Base-by-base conservation (phyloP, 2,888 invertebrate genomes). In the Notodonta ziczac region DNA sequence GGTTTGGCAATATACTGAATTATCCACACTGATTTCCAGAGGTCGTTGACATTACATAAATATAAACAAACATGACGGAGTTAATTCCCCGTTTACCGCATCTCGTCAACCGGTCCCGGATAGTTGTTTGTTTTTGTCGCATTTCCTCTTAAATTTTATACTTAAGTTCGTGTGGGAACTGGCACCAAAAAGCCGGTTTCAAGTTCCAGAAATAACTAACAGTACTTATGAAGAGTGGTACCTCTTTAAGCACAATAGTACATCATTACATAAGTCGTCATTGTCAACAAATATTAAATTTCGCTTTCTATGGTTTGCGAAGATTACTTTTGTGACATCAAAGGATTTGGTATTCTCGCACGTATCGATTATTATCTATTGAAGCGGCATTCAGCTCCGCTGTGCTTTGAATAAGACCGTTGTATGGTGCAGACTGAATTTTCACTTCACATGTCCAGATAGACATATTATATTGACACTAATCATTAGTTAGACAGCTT, bases 271-370 rank as follows among this genome's bases (percentile, higher is more conserved):
- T 86, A 89, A 89, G 76, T 67, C 69, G 67, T 78, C 77, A 83
- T 86, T 85, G 86, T 87, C 87, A 85, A 85, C 85, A 81, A 78
- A 81, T 77, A 79, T 80, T 79, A 81, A 81, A 84, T 85, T 82
- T 84, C 79, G 77, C 88, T 87, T 89, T 87, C 82, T 86, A 85
- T 80, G 73, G 78, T 80, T 78, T 65, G 74, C 70, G 72, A 76
- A 82, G 78, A 80, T 82, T 74, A 76, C 72, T 73, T 69, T 72
- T 62, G 74, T 77, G 73, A 70, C 73, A 81, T 81, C 81, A 79
- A 82, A 84, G 80, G 79, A 83, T 80, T 82, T 81, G 67, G 72
- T 70, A 71, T 77, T 62, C 62, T 72, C 70, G 62, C 69, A 56
- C 65, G 66, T 63, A 76, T 82, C 72, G 73, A 84, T 82, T 76